A percentile compares a stretch with the other conserved stretches of the same genome.
These are phyloP conservation scores for Drosophila fungiperda DNA, from an alignment of 2,888 invertebrate genomes.

Conservation along the genomic window DNA sequence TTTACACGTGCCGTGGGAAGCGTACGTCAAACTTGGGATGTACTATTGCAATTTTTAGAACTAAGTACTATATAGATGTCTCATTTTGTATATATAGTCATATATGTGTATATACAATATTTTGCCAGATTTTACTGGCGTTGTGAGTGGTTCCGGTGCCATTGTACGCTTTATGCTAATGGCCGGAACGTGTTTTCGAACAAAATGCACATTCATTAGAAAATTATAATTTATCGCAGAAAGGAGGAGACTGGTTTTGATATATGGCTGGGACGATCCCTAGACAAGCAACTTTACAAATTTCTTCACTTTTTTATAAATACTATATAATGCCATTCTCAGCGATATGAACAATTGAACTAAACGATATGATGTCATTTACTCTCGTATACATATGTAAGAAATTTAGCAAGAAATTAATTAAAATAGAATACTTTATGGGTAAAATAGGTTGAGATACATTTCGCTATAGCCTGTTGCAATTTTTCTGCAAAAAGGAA, in stretches of 20 bases:
- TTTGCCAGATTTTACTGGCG: conserved; percentile 16
- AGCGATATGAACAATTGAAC: conserved; percentile 5
- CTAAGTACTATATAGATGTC: conserved; percentile 7
- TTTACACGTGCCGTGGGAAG: conserved; percentile 39
- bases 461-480: background rate
- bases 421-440: background rate
- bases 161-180: conserved; percentile 46
- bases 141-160: conserved; percentile 49
- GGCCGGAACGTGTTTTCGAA: conserved; percentile 41
- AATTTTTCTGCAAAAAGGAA: background rate
- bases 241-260: conserved; percentile 5
- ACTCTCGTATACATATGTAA: no score
- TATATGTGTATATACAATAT: conserved; percentile 1
- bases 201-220: conserved; percentile 10
- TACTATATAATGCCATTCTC: background rate
- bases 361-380: conserved; percentile 19
- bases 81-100: background rate
- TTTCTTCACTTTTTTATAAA: conserved; percentile 8
- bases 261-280: conserved; percentile 12
- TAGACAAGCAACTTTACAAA: conserved; percentile 15
- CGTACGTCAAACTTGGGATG: conserved; percentile 26
- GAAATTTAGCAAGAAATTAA: conserved; percentile 1
- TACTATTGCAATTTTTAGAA: conserved; percentile 29
- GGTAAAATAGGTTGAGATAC: background rate
- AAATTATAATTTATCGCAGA: conserved; percentile 1